Base-by-base conservation (phyloP, 1,140 invertebrate genomes). In the Apocrypta bakeri region DNA sequence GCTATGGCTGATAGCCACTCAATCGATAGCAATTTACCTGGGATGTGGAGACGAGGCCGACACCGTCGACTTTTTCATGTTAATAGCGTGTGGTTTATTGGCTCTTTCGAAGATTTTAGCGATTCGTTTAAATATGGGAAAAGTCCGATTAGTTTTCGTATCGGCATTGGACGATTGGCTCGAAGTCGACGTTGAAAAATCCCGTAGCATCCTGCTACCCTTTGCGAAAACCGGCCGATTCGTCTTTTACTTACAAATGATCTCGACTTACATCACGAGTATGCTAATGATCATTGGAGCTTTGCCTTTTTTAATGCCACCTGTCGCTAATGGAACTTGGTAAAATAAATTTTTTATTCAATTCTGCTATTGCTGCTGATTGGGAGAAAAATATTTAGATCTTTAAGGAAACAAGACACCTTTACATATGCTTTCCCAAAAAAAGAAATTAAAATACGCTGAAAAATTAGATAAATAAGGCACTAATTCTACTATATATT, bases 221-320 rank as follows among this genome's bases (percentile, higher is more conserved):
- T 82, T 84, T 37, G 83, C 61, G 1, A 84, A 78, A 72, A 64
- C 80, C 14, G 84, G 84, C 21, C 42, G 83, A 27, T 24, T 6
- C 0, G 75, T 85, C 8, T 85, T 40, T 33, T 68, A 82, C n/a
- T 72, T 84, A 12, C 86, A 87, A 74, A 83, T 86, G 68, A 79
- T 75, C n/a, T 68, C 68, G 17, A 1, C 29, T n/a, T 84, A 81
- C 48, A 21, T 87, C 6, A 74, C 84, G 12, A 81, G 69, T 4
- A 64, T 79, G 11, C 29, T 83, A 0, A 85, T 87, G 14, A 76
- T 85, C 1, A 29, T 84, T 3, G 74, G 81, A 12, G 24, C 81
- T 8, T 40, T 87, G 25, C 82, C 85, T 29, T 68, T 84, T 66
- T n/a, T 84, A 0, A 56, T 80, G 6, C 66, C 83, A 31, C 40